Evolutionary conservation across 2,797 vertebrate species (phyloP), one percentile per base, ranked within the genome.

Genomic region (Nyctalus aviator): DNA sequence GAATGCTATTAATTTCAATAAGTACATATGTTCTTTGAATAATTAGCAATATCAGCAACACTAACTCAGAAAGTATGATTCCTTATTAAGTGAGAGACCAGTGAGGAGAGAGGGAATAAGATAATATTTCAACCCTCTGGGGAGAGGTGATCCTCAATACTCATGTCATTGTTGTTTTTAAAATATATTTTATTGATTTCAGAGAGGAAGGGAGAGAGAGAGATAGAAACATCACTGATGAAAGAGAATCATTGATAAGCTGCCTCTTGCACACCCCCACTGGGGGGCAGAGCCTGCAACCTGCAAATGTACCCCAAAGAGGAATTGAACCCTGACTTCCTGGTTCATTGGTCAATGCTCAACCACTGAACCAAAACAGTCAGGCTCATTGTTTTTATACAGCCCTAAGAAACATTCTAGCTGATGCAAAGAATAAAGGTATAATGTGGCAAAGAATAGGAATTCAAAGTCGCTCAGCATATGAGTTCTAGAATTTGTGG

Each of bases 41-140:
- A 87, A 73, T 93, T 84, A 93, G 46, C 91, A 94, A 72, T 89
- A 91, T 89, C 32, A 92, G 8, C 64, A 92, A 88, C 46, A 73
- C 7, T 76, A 91, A 95, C 13, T 84, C 53, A 90, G 14, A 13
- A 81, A 53, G 15, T 90, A 25, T 66, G 30, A 88, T 46, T 59
- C 23, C 6, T 85, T 89, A 83, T 37, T 93, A 78, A 66, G 25
- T 20, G 37, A 88, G 50, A 78, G 5, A 23, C 3, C 88, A 71
- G 17, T 73, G 32, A 88, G 9, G 53, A 92, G 12, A 95, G 3
- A 30, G 15, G 55, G 89, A 90, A 82, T 89, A 72, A 82, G n/a
- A 44, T 18, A 91, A 64, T 82, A 57, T 83, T 91, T 18, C 6
- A 84, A 79, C 69, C 3, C 17, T 92, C 83, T 90, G 20, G 41